phyloP scores from a whole-genome alignment of 2,797 vertebrate genomes.

The Coranthus polyacanthus region DNA sequence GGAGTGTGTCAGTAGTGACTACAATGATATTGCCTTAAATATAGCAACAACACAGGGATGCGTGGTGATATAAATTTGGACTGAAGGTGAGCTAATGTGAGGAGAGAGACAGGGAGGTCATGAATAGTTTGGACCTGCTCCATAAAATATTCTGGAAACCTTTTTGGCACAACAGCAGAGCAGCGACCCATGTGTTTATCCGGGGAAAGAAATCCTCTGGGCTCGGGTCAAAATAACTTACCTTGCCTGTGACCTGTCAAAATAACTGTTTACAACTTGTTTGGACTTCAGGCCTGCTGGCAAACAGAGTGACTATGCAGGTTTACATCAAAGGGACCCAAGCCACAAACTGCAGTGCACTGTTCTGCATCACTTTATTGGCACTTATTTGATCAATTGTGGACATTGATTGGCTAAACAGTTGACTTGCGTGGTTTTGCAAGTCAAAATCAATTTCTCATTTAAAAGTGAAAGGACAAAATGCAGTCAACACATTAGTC shows the following conservation, averaged over 20 bases:
- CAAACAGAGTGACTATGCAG: constrained; percentile 23
- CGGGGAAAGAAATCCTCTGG: constrained; percentile 1
- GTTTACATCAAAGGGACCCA: constrained; percentile 20
- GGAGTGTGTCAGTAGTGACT: too few relatives aligned
- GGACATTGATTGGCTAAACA: constrained; percentile 63
- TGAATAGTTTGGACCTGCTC: constrained; percentile 41
- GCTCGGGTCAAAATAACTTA: constrained; percentile 4
- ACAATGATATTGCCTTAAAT: background rate
- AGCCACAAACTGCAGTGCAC: constrained; percentile 10
- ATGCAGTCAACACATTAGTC: constrained; percentile 21
- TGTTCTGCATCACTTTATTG: constrained; percentile 10
- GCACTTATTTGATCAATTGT: constrained; percentile 60
- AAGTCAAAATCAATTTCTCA: constrained; percentile 73
- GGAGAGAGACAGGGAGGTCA: constrained; percentile 5
- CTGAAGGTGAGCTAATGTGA: constrained; percentile 6
- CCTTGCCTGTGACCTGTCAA: constrained; percentile 10
- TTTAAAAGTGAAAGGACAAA: constrained; percentile 53
- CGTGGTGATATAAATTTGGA: constrained; percentile 15
- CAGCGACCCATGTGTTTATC: background rate
- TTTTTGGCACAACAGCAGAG: constrained; percentile 9
- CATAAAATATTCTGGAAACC: constrained; percentile 54
- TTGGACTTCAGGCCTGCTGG: background rate
- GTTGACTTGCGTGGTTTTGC: constrained; percentile 43
- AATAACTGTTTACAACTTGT: constrained; percentile 24
- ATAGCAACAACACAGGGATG: background rate